Evolutionary conservation across 2,797 vertebrate species (phyloP).

Genomic region (Danio jaintianensis): DNA sequence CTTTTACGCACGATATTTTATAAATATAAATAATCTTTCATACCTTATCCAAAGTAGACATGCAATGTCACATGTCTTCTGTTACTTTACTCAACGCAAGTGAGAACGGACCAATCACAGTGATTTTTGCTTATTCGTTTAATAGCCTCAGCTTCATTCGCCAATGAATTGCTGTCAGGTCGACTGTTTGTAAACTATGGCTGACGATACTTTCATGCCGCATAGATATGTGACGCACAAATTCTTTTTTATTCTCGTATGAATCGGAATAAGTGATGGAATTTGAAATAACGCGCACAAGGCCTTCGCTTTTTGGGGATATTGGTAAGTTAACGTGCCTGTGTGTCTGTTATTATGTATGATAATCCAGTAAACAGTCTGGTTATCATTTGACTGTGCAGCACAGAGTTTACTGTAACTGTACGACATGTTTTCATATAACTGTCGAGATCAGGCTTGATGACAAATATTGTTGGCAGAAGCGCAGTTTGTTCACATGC

Average conservation of each 20-base stretch:
- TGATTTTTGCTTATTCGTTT: background rate
- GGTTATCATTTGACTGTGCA: background rate
- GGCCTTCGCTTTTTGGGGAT: conserved; percentile 57
- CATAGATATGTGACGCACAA: background rate
- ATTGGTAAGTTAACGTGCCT: conserved; percentile 51
- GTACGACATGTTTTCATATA: background rate
- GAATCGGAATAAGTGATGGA: conserved; percentile 31
- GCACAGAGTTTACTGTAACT: background rate
- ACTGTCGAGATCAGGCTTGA: background rate
- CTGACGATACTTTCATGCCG: background rate
- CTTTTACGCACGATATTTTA: background rate
- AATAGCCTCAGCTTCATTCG: too few species aligned
- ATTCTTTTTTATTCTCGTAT: background rate
- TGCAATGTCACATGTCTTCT: background rate
- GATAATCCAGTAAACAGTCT: background rate
- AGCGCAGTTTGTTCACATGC: conserved; percentile 11
- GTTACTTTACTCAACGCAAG: background rate
- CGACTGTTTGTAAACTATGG: conserved; percentile 28
- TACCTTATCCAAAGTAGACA: background rate
- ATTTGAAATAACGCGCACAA: conserved; percentile 55
- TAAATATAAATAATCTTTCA: background rate
- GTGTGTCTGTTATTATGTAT: background rate
- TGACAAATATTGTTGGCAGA: background rate
- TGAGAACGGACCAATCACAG: background rate
- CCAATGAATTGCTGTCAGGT: background rate